Percentiles rank a stretch among this genome's conserved stretches.
Conservation (phyloP, 2,113 vertebrate genomes). For the Ptychochromis oligacanthus region DNA sequence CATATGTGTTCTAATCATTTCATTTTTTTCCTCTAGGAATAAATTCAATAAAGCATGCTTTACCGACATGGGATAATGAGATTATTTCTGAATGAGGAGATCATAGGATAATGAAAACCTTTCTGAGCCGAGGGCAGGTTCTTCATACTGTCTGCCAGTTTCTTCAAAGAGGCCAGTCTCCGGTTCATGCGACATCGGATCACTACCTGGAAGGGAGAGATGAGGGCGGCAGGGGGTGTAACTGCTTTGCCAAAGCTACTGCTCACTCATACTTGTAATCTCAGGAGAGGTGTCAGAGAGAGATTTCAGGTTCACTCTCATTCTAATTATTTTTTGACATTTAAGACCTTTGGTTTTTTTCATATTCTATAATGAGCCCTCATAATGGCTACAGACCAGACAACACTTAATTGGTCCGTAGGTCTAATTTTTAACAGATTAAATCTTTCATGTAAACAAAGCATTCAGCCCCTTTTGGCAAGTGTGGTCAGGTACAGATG, state of each 20-base stretch:
- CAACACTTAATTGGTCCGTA: not conserved
- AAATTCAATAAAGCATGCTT: constrained; percentile 40
- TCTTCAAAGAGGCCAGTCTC: constrained; percentile 76
- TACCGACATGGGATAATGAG: constrained; percentile 6
- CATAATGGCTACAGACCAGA: not conserved
- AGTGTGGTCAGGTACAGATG: no score
- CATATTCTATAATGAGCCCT: not conserved
- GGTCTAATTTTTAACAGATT: no score
- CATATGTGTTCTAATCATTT: constrained; percentile 17
- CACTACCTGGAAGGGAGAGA: constrained; percentile 76
- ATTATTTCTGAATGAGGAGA: constrained; percentile 34
- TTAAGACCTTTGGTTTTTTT: not conserved
- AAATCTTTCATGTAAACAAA: no score
- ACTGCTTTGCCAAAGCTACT: not conserved
- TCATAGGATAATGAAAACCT: constrained; percentile 39
- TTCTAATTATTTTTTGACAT: constrained; percentile 7
- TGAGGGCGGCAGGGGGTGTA: not conserved
- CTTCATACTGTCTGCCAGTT: constrained; percentile 49
- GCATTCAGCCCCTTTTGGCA: no score
- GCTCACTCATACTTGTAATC: not conserved
- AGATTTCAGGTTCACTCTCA: constrained; percentile 1
- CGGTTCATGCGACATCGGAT: constrained; percentile 78
- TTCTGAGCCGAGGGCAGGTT: constrained; percentile 21
- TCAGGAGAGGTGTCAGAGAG: not conserved
- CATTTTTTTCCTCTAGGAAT: constrained; percentile 19